phyloP scores from a whole-genome alignment of 2,888 invertebrate species.

The Pemphredon lugubris region DNA sequence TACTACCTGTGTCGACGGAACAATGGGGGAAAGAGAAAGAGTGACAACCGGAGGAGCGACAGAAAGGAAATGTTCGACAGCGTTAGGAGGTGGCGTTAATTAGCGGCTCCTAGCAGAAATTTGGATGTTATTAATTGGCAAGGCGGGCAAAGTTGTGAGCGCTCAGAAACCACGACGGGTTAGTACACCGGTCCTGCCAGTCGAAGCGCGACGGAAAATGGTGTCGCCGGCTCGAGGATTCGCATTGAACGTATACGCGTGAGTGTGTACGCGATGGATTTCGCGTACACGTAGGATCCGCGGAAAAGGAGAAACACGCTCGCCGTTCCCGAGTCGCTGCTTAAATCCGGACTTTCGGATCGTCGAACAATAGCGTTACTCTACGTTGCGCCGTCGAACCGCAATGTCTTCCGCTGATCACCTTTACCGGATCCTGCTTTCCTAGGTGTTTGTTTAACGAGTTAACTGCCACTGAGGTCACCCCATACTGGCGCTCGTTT shows the following conservation, averaged over 20 bases:
- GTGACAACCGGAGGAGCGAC: neutral
- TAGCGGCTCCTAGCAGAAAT: constrained; percentile 61
- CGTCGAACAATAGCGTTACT: no score
- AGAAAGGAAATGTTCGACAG: constrained; percentile 28
- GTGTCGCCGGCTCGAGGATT: constrained; percentile 26
- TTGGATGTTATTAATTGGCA: constrained; percentile 71
- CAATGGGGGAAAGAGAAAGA: constrained; percentile 16
- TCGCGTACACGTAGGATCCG: constrained; percentile 6
- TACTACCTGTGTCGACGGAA: neutral
- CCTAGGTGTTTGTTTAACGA: no score
- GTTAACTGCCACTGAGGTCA: no score
- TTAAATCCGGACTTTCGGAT: no score
- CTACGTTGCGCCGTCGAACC: no score
- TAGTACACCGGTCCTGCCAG: constrained; percentile 20
- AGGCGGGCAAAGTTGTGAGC: constrained; percentile 46
- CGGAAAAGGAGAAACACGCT: no score
- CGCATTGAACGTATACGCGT: constrained; percentile 24
- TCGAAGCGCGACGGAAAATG: constrained; percentile 31
- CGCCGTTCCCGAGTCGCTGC: no score
- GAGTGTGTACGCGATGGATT: constrained; percentile 19
- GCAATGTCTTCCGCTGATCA: no score
- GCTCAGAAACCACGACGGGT: constrained; percentile 42
- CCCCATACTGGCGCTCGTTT: no score
- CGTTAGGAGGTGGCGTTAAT: constrained; percentile 58
- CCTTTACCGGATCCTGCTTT: no score